Conservation (phyloP, 2,113 vertebrate species). For the Cochlearius cochlearius region DNA sequence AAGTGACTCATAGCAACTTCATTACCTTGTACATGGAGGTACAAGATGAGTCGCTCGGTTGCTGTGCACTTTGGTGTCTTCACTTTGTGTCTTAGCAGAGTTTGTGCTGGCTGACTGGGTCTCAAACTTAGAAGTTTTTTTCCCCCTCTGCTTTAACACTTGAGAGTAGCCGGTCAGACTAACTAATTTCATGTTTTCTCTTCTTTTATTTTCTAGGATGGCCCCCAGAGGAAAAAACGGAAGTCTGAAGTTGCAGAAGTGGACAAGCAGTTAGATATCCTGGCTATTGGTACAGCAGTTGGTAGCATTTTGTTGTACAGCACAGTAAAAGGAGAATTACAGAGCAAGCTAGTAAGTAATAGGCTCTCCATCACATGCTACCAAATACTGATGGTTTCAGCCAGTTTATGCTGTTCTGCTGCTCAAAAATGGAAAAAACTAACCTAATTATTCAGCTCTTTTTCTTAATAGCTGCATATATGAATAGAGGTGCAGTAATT, state of each 20-base stretch:
- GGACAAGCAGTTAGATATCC: constrained; percentile 84
- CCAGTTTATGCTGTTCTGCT: background rate
- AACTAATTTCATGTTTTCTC: background rate
- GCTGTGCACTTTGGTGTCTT: background rate
- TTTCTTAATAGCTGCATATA: background rate
- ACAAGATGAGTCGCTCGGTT: background rate
- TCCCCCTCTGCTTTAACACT: background rate
- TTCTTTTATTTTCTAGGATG: constrained; percentile 77
- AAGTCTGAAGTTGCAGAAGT: constrained; percentile 85
- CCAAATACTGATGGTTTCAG: background rate
- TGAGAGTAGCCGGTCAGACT: background rate
- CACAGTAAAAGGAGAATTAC: constrained; percentile 89
- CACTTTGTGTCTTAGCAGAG: background rate
- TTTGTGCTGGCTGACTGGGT: background rate
- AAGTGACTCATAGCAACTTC: background rate
- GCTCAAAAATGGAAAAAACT: background rate
- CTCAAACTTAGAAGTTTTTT: background rate
- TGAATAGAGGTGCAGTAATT: background rate
- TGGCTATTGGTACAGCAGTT: constrained; percentile 94
- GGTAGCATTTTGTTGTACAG: constrained; percentile 96
- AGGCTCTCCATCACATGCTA: background rate
- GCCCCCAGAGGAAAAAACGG: constrained; percentile 94
- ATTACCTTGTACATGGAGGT: background rate
- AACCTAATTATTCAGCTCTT: background rate
- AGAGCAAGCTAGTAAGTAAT: constrained; percentile 89